phyloP scores from a whole-genome alignment of 1,140 invertebrate genomes.

The Brachionus sp. region DNA sequence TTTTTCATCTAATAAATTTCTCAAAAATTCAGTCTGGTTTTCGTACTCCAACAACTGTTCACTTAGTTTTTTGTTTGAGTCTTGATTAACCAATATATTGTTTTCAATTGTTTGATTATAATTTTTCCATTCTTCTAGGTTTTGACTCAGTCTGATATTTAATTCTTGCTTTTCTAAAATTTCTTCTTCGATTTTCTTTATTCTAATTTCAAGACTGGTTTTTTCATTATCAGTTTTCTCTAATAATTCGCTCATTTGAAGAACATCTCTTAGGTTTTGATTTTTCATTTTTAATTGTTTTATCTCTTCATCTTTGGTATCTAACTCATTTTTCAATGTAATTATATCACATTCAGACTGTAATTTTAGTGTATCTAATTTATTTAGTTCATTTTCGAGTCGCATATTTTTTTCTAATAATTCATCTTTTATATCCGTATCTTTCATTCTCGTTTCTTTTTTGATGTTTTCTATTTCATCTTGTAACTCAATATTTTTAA shows the following conservation, averaged over 20 bases:
- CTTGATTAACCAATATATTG: neutral
- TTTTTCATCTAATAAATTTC: neutral
- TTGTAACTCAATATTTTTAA: neutral
- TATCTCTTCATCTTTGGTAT: neutral
- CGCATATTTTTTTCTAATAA: neutral
- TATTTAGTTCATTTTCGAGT: neutral
- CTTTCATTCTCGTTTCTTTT: neutral
- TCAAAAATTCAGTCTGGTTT: neutral
- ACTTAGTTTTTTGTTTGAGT: neutral
- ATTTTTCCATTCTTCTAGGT: neutral
- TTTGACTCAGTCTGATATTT: neutral
- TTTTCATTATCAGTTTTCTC: neutral
- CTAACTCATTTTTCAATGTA: neutral
- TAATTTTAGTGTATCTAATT: slow-evolving; percentile 18
- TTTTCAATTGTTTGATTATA: neutral
- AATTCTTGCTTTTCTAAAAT: slow-evolving; percentile 18
- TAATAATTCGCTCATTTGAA: neutral
- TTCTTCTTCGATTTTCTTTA: neutral
- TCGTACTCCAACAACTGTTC: neutral
- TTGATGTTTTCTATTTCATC: neutral
- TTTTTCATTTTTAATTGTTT: neutral
- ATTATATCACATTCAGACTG: slow-evolving; percentile 41
- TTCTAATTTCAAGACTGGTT: neutral
- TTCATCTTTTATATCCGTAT: neutral
- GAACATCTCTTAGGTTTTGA: neutral